Conservation (phyloP, 2,888 invertebrate genomes). For the Chymomyza fuscimana region DNA sequence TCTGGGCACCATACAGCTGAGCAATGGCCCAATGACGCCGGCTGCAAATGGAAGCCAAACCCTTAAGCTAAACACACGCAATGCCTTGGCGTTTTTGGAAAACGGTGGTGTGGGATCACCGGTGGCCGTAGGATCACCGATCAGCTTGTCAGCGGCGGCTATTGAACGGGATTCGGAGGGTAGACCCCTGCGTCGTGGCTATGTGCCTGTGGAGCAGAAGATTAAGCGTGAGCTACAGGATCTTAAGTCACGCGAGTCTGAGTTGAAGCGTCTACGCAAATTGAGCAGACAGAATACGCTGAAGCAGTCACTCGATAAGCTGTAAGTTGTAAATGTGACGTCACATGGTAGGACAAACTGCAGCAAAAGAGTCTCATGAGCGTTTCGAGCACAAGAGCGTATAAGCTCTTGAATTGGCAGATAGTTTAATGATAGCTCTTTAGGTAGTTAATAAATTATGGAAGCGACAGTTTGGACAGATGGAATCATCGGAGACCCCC, state of each 20-base stretch:
- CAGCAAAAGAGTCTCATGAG: too few relatives aligned
- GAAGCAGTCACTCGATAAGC: constrained; percentile 83
- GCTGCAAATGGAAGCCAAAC: constrained; percentile 24
- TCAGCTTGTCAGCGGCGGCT: constrained; percentile 78
- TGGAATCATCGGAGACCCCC: too few relatives aligned
- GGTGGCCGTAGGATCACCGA: constrained; percentile 29
- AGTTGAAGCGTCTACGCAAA: constrained; percentile 86
- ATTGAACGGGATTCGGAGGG: constrained; percentile 83
- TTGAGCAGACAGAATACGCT: constrained; percentile 83
- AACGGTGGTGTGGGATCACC: constrained; percentile 27
- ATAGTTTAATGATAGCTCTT: too few relatives aligned
- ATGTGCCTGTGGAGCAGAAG: constrained; percentile 91
- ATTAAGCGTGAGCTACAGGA: constrained; percentile 92
- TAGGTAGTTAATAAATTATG: too few relatives aligned
- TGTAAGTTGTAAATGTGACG: constrained; percentile 75
- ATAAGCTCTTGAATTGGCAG: too few relatives aligned
- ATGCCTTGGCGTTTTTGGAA: constrained; percentile 55
- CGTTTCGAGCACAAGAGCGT: too few relatives aligned
- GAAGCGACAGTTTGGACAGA: too few relatives aligned
- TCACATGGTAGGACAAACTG: background rate
- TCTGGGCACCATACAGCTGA: constrained; percentile 6
- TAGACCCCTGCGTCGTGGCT: constrained; percentile 86
- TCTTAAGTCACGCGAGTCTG: constrained; percentile 90
- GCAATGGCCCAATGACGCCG: constrained; percentile 5
- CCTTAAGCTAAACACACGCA: constrained; percentile 58